Evolutionary conservation across 2,888 invertebrate genomes (phyloP).

Genomic region (Lumbricus terrestris): DNA sequence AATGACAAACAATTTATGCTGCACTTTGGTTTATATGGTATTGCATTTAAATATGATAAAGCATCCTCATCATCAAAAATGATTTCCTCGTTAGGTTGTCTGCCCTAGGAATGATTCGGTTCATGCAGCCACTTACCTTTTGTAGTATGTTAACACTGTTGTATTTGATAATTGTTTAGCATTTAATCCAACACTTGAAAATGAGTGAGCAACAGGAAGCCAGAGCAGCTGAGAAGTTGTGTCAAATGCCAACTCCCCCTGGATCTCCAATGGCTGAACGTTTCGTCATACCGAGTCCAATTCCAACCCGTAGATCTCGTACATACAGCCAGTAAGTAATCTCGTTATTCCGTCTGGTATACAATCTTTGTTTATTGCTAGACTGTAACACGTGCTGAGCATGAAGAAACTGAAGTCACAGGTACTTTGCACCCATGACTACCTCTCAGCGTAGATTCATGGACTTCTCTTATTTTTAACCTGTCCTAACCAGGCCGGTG

Average conservation of each 20-base stretch:
- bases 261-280: conserved; percentile 30
- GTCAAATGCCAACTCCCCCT: not conserved
- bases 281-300: conserved; percentile 52
- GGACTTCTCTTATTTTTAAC: too few relatives aligned
- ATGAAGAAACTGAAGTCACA: too few relatives aligned
- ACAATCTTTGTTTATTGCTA: not conserved
- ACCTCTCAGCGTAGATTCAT: too few relatives aligned
- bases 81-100: too few relatives aligned
- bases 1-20: too few relatives aligned
- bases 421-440: too few relatives aligned
- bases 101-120: too few relatives aligned
- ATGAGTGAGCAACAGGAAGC: not conserved
- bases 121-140: not conserved
- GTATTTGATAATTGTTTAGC: not conserved
- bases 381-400: not conserved
- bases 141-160: not conserved
- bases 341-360: not conserved
- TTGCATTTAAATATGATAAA: too few relatives aligned
- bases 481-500: too few relatives aligned
- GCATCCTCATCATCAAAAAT: too few relatives aligned
- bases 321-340: conserved; percentile 51
- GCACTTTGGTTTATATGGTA: too few relatives aligned
- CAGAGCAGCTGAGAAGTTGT: not conserved
- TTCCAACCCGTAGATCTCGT: conserved; percentile 50
- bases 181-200: not conserved